These are phyloP conservation scores for Gobius niger DNA, from an alignment of 2,113 vertebrate species.

Conservation along the genomic window DNA sequence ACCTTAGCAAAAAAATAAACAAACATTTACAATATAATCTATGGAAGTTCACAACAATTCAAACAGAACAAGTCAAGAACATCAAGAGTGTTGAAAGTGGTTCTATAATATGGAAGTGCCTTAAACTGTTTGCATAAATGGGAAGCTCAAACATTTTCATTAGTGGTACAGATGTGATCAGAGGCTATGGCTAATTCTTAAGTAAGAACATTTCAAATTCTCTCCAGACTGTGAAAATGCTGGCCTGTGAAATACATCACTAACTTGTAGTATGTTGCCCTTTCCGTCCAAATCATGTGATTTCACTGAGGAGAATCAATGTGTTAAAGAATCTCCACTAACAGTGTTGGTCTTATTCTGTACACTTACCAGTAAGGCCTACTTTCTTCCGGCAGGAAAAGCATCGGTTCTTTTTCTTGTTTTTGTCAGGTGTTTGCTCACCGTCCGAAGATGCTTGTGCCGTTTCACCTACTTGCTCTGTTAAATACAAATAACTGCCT, in stretches of 20 bases:
- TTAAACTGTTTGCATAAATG: background rate
- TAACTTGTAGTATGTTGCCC: slow-evolving; percentile 52
- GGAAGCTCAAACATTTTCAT: background rate
- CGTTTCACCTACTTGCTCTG: slow-evolving; percentile 77
- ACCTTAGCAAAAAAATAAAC: slow-evolving; percentile 63
- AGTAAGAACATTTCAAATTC: background rate
- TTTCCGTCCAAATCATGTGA: slow-evolving; percentile 24
- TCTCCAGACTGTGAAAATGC: slow-evolving; percentile 38
- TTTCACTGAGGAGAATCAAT: background rate
- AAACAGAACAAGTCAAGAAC: too few species aligned
- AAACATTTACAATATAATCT: background rate
- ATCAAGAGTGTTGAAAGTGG: too few species aligned
- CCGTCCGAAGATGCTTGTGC: slow-evolving; percentile 80
- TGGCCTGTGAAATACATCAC: slow-evolving; percentile 57
- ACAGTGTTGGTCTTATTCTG: background rate
- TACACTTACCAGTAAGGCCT: slow-evolving; percentile 83
- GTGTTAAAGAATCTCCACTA: background rate
- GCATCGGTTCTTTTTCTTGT: slow-evolving; percentile 89
- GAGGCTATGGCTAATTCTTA: background rate
- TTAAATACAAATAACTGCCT: background rate
- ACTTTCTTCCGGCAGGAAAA: slow-evolving; percentile 91
- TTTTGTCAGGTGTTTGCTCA: slow-evolving; percentile 82
- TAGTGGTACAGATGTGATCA: background rate
- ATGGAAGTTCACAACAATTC: too few species aligned
- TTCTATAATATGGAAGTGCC: background rate